Evolutionary conservation across 1,140 invertebrate species (phyloP), one percentile per base, ranked within the genome.

Genomic region (Heliconius melpomene): DNA sequence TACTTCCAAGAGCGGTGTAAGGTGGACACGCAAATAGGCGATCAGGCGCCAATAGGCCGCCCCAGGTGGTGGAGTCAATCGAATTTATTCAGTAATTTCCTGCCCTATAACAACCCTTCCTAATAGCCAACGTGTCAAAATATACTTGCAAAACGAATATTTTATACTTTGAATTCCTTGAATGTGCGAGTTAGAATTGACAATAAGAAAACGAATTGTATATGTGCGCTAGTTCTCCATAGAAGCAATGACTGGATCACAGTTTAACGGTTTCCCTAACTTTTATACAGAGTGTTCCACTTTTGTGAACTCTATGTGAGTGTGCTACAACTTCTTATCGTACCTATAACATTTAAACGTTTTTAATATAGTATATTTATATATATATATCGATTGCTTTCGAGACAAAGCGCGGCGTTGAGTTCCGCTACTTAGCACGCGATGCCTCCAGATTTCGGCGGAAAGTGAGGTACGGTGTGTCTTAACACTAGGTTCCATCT

Each of bases 21-120:
- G 81, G 77, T 75, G 66, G 74, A 77, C 90, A 92, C 90, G 90
- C 90, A 83, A 92, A 90, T 80, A 80, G 84, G 87, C 89, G 87
- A 92, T 92, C 90, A 91, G 79, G 77, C 82, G 80, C 88, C 86
- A 87, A 88, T 88, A 87, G 81, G 78, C 81, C 77, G 82, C 79
- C 75, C 82, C 73, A 78, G 85, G 82, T 82, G 82, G 82, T 78
- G 81, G 74, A 88, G 84, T 87, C 88, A 90, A 91, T 90, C 88
- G 89, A 91, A 91, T 90, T 90, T 90, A 90, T 91, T 90, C 88
- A 90, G 88, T 89, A 90, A 90, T 90, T 89, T 90, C 90, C 89
- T 86, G 83, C 57, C 66, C 72, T 71, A 74, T 87, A 86, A 86
- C 86, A 83, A 82, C 84, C 82, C 83, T 82, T 81, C 77, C 80